Conservation (phyloP, 2,113 vertebrate genomes). For the Chrysemys picta region DNA sequence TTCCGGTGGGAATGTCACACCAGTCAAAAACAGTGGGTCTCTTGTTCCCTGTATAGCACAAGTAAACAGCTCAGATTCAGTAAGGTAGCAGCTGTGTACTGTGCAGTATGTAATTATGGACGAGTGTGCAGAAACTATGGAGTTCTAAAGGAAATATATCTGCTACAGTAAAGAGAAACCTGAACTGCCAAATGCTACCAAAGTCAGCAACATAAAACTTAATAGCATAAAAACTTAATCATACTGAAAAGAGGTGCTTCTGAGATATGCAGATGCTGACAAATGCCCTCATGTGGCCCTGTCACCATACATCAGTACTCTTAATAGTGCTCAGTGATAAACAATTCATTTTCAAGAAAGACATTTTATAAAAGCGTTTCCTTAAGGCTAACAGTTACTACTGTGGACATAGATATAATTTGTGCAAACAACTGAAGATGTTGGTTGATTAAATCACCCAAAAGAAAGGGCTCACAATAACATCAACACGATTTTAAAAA, state of each 20-base stretch:
- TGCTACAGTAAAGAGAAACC: neutral
- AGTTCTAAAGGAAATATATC: conserved; percentile 42
- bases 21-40: conserved; percentile 95
- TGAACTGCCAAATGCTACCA: neutral
- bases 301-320: neutral
- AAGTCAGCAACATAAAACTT: neutral
- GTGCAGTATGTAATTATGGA: neutral
- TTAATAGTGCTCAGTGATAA: conserved; percentile 39
- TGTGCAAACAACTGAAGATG: neutral
- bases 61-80: conserved; percentile 73
- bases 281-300: neutral
- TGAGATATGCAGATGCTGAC: neutral
- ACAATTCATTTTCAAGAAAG: conserved; percentile 18
- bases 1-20: conserved; percentile 93
- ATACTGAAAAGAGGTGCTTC: neutral
- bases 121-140: neutral
- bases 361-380: neutral
- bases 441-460: conserved; percentile 3
- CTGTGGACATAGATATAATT: neutral
- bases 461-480: conserved; percentile 9
- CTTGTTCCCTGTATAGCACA: conserved; percentile 90
- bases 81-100: conserved; percentile 79
- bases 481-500: neutral
- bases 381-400: conserved; percentile 11
- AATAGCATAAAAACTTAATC: neutral